phyloP scores from a whole-genome alignment of 2,797 vertebrate species.

The Delichon dasypus region DNA sequence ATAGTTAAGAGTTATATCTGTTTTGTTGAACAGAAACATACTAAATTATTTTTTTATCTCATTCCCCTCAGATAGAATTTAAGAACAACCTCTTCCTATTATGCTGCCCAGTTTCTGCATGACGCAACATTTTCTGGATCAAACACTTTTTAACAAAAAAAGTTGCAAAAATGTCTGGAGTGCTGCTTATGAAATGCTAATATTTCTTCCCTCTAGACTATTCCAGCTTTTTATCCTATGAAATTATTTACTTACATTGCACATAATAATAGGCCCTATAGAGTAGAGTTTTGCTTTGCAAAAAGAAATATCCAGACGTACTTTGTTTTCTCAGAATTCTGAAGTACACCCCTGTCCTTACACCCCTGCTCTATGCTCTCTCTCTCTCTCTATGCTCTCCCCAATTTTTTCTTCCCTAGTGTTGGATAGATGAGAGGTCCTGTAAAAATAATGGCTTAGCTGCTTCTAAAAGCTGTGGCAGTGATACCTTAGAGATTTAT shows the following conservation, averaged over 20 bases:
- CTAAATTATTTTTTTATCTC: not conserved
- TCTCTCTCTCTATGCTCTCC: not conserved
- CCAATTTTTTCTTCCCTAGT: not conserved
- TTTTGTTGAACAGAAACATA: not conserved
- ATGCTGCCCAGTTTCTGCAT: not conserved
- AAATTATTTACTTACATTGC: not conserved
- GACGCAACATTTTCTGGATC: not conserved
- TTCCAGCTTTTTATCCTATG: not conserved
- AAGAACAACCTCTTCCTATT: not conserved
- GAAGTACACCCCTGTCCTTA: not conserved
- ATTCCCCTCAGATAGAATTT: not conserved
- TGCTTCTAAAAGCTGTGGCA: not conserved
- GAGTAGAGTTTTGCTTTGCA: not conserved
- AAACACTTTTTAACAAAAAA: not conserved
- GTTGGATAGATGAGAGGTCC: not conserved
- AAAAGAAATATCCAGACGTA: not conserved
- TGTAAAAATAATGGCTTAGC: not conserved
- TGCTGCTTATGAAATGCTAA: not conserved
- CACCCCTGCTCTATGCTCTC: not conserved
- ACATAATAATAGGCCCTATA: not conserved
- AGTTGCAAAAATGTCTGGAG: not conserved
- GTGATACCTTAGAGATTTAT: slow-evolving; percentile 11
- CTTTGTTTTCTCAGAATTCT: not conserved
- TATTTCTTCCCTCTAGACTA: not conserved
- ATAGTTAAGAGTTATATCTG: not conserved